These are phyloP conservation scores for Dryobates pubescens DNA, from an alignment of 2,797 vertebrate species.

Conservation along the genomic window DNA sequence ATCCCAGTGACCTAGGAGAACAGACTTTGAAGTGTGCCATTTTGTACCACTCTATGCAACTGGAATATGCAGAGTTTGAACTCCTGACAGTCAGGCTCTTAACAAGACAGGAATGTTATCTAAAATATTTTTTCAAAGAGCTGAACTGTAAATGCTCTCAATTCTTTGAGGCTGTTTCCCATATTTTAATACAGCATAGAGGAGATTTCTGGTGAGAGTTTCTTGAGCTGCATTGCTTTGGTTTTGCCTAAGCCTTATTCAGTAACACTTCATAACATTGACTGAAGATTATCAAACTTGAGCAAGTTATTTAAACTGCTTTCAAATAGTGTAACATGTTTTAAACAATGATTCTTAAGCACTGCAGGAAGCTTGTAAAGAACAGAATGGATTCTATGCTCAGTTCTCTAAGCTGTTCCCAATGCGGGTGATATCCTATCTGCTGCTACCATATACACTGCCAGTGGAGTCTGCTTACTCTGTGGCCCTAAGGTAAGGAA, in stretches of 20 bases:
- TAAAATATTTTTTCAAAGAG: not conserved
- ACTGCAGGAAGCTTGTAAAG: slow-evolving; percentile 83
- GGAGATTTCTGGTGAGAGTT: not conserved
- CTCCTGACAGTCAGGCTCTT: not conserved
- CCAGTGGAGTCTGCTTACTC: slow-evolving; percentile 88
- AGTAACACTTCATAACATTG: not conserved
- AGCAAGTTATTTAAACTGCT: not conserved
- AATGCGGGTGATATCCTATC: slow-evolving; percentile 86
- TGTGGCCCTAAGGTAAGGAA: slow-evolving; percentile 81
- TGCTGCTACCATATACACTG: slow-evolving; percentile 88
- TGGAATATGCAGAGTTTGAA: not conserved
- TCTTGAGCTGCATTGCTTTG: not conserved
- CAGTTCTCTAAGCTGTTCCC: slow-evolving; percentile 83
- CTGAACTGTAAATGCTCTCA: not conserved
- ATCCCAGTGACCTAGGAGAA: not conserved
- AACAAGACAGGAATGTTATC: not conserved
- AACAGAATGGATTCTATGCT: slow-evolving; percentile 77
- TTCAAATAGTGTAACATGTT: not conserved
- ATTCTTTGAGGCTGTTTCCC: not conserved
- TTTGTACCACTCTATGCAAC: not conserved
- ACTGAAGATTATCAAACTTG: not conserved
- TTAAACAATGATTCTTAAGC: slow-evolving; percentile 73
- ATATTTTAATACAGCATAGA: not conserved
- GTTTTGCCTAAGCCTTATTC: not conserved
- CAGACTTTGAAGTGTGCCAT: not conserved